Percentiles rank a stretch among this genome's conserved stretches.
phyloP scores from a whole-genome alignment of 2,888 invertebrate genomes.

The Rotaria socialis region DNA sequence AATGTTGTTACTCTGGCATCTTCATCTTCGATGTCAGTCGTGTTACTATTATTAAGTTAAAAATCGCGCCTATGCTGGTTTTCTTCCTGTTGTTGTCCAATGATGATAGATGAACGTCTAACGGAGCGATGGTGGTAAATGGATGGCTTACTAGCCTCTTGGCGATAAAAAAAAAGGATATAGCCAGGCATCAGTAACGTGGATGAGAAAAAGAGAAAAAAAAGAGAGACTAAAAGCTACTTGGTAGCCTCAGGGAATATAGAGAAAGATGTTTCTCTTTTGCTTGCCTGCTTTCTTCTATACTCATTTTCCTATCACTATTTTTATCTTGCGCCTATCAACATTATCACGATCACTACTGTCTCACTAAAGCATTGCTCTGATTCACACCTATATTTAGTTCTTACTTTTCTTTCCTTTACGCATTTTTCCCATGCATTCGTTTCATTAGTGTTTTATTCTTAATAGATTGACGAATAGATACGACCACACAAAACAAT shows the following conservation, averaged over 20 bases:
- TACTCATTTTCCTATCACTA: not conserved
- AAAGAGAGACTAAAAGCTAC: not conserved
- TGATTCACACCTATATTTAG: not conserved
- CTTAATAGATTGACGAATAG: not conserved
- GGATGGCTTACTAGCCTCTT: not conserved
- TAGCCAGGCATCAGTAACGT: not conserved
- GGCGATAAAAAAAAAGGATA: not conserved
- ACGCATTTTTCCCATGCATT: not conserved
- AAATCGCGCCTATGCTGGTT: not conserved
- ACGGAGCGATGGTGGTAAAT: not conserved
- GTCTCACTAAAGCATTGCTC: not conserved
- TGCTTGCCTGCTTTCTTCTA: not conserved
- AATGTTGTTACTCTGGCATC: not conserved
- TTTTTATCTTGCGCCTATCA: conserved; percentile 8
- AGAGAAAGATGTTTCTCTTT: conserved; percentile 25
- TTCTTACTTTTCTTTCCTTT: not conserved
- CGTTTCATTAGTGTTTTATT: not conserved
- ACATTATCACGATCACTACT: not conserved
- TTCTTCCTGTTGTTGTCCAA: not conserved
- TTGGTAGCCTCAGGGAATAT: not conserved
- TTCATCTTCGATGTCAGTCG: not conserved
- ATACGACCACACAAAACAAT: not conserved
- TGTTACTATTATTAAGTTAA: not conserved
- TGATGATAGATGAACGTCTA: not conserved
- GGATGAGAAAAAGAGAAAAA: not conserved